phyloP scores from a whole-genome alignment of 2,797 vertebrate species.

The Crenichthys baileyi region DNA sequence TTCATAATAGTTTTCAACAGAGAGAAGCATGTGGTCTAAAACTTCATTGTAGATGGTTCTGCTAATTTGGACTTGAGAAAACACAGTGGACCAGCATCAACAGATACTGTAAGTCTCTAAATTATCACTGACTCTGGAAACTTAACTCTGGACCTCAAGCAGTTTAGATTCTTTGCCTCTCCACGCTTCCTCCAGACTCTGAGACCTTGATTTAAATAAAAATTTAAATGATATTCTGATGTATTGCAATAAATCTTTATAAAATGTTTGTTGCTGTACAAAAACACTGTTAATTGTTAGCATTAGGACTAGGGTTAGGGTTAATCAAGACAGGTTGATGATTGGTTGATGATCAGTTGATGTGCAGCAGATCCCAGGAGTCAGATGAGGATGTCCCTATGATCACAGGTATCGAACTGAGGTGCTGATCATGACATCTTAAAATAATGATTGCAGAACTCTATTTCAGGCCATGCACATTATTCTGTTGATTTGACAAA shows the following conservation, averaged over 20 bases:
- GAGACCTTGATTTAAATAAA: not conserved
- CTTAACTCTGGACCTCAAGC: too few relatives aligned
- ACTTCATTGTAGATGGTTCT: not conserved
- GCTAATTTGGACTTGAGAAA: not conserved
- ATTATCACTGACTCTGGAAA: too few relatives aligned
- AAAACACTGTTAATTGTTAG: not conserved
- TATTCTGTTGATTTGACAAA: too few relatives aligned
- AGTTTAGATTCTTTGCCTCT: not conserved
- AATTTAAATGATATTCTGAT: not conserved
- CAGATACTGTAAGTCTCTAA: not conserved
- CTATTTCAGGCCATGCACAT: too few relatives aligned
- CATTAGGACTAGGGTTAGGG: not conserved
- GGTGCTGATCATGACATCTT: too few relatives aligned
- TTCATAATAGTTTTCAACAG: not conserved
- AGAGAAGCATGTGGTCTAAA: not conserved
- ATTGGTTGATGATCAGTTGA: too few relatives aligned
- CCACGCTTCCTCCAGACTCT: not conserved
- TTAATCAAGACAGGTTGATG: not conserved
- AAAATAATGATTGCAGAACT: too few relatives aligned
- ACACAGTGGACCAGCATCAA: not conserved
- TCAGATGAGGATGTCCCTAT: too few relatives aligned
- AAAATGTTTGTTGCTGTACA: not conserved
- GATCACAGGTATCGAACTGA: too few relatives aligned
- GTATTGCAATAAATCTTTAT: not conserved
- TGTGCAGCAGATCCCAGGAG: too few relatives aligned